A percentile compares a stretch with the other conserved stretches of the same genome.
These are phyloP conservation scores for Gadus chalcogrammus DNA, from an alignment of 2,113 vertebrate genomes.

Conservation along the genomic window DNA sequence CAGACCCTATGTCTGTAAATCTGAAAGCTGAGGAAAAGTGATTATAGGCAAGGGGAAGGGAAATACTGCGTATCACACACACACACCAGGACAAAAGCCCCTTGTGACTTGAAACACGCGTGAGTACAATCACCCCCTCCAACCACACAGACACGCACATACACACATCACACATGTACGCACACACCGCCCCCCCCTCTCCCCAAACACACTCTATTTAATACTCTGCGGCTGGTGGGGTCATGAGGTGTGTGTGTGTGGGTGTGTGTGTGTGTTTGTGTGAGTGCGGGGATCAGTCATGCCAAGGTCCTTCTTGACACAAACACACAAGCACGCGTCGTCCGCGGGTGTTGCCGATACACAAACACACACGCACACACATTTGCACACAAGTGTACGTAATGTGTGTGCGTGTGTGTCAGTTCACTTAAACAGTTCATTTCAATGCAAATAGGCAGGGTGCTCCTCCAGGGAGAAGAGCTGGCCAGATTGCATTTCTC, in stretches of 20 bases:
- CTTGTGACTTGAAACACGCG: not conserved
- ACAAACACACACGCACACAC: slow-evolving; percentile 12
- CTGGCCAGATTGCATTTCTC: slow-evolving; percentile 47
- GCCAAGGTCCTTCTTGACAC: too few species aligned
- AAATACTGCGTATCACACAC: slow-evolving; percentile 7
- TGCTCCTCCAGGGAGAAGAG: slow-evolving; percentile 36
- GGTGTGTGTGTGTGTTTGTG: too few species aligned
- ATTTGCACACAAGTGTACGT: slow-evolving; percentile 1
- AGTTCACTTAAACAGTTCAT: slow-evolving; percentile 47
- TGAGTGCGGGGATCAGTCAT: not conserved
- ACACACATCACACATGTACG: slow-evolving; percentile 25
- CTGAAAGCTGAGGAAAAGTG: too few species aligned
- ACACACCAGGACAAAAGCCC: slow-evolving; percentile 20
- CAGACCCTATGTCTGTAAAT: too few species aligned
- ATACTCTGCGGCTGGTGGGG: too few species aligned
- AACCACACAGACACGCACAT: not conserved
- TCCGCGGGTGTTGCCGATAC: not conserved
- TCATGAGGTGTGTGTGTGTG: too few species aligned
- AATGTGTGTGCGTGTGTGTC: too few species aligned
- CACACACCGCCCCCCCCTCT: slow-evolving; percentile 7
- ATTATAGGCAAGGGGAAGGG: too few species aligned
- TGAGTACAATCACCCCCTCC: not conserved
- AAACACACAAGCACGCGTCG: too few species aligned
- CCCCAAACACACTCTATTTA: too few species aligned
- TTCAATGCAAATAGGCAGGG: slow-evolving; percentile 68